These are phyloP conservation scores for Oegoconia quadripuncta DNA, from an alignment of 2,888 invertebrate species.

Conservation along the genomic window DNA sequence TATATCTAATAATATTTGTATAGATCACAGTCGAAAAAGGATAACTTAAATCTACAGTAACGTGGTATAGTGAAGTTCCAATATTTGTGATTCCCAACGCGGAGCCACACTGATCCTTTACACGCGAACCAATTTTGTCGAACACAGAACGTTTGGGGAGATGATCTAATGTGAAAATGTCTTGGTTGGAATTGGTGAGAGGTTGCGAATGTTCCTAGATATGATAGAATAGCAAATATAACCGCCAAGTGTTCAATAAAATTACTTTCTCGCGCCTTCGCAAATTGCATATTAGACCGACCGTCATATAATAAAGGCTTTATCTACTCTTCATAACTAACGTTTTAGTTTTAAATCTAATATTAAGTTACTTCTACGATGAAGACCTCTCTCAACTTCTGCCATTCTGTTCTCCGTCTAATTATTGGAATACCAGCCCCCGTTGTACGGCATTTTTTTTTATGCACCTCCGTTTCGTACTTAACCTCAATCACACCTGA, in stretches of 20 bases:
- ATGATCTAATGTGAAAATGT: conserved; percentile 31
- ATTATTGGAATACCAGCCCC: too few species aligned
- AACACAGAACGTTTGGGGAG: conserved; percentile 25
- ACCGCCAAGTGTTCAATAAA: background rate
- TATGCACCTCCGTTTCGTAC: too few species aligned
- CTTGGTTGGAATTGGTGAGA: conserved; percentile 18
- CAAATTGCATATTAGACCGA: background rate
- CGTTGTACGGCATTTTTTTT: too few species aligned
- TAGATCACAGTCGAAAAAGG: too few species aligned
- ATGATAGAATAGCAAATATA: background rate
- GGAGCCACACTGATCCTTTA: conserved; percentile 36
- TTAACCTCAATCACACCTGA: too few species aligned
- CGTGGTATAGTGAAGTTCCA: conserved; percentile 9
- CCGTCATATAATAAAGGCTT: too few species aligned
- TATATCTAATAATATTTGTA: too few species aligned
- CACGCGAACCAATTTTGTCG: conserved; percentile 40
- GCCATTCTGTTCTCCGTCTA: too few species aligned
- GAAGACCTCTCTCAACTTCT: too few species aligned
- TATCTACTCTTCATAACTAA: too few species aligned
- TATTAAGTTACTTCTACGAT: too few species aligned
- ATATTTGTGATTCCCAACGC: conserved; percentile 44
- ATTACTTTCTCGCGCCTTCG: conserved; percentile 3
- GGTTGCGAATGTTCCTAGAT: background rate
- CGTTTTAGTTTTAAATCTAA: too few species aligned
- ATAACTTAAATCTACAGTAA: background rate